Evolutionary conservation across 2,797 vertebrate genomes (phyloP).

Genomic region (Setipinna tenuifilis): DNA sequence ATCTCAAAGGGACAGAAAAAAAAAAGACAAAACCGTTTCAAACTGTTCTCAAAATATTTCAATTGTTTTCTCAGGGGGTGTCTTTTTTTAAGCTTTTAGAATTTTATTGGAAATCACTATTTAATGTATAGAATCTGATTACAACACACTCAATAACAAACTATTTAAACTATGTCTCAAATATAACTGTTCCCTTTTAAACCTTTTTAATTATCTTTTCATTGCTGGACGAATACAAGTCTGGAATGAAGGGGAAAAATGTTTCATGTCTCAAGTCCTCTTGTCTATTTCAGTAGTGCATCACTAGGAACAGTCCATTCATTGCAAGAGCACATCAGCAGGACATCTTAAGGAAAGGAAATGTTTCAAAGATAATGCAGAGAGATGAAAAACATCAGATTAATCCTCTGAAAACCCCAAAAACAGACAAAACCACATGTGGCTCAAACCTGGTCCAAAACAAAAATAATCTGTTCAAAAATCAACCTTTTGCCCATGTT

Average conservation of each 20-base stretch:
- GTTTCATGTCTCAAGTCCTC: background rate
- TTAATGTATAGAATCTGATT: constrained; percentile 36
- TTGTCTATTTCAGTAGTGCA: constrained; percentile 2
- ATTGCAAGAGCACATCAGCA: background rate
- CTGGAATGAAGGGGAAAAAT: background rate
- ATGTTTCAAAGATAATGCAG: background rate
- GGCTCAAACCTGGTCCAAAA: background rate
- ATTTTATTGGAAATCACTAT: constrained; percentile 22
- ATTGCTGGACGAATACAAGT: background rate
- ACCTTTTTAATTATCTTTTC: constrained; percentile 7
- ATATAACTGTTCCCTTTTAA: constrained; percentile 47
- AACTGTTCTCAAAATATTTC: constrained; percentile 52
- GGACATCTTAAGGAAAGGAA: background rate
- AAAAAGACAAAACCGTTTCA: constrained; percentile 33
- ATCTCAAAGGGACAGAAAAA: constrained; percentile 30
- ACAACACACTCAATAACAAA: constrained; percentile 50
- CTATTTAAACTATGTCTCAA: constrained; percentile 40
- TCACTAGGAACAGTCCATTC: constrained; percentile 8
- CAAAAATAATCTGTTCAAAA: background rate
- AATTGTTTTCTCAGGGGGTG: constrained; percentile 41
- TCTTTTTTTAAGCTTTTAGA: constrained; percentile 26
- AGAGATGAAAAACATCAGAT: constrained; percentile 1
- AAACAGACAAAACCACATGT: background rate
- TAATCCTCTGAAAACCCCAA: background rate
- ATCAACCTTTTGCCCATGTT: background rate